Evolutionary conservation across 2,888 invertebrate genomes (phyloP).

Genomic region (Sympetrum striolatum): DNA sequence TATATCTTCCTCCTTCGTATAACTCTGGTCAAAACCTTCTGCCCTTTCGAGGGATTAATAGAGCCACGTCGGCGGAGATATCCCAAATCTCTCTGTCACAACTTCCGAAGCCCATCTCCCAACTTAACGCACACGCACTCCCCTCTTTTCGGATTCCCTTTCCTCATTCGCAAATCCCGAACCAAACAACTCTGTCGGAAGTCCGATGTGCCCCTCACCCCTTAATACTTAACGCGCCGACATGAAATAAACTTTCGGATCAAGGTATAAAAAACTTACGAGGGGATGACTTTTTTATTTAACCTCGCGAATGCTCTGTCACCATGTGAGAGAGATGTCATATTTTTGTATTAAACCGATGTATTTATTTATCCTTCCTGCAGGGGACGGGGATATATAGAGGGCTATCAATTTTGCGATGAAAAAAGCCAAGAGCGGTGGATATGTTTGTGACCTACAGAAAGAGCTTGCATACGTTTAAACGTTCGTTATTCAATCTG

Average conservation of each 20-base stretch:
- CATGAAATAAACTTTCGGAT: constrained; percentile 32
- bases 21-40: constrained; percentile 18
- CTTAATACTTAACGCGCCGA: neutral
- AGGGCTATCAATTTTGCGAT: neutral
- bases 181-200: neutral
- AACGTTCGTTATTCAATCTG: no score
- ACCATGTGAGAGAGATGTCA: neutral
- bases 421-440: neutral
- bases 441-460: neutral
- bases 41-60: constrained; percentile 9
- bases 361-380: neutral
- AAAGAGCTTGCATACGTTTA: neutral
- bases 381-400: neutral
- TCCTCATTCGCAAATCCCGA: neutral
- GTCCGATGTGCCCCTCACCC: neutral
- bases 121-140: neutral
- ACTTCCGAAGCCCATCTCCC: constrained; percentile 23
- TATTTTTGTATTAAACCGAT: constrained; percentile 12
- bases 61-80: constrained; percentile 34
- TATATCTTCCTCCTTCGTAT: neutral
- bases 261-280: neutral
- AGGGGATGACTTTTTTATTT: neutral
- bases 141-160: neutral
- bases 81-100: constrained; percentile 34
- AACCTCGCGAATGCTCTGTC: neutral